These are phyloP conservation scores for Megaptera novaeangliae DNA, from an alignment of 2,113 vertebrate species.

Conservation along the genomic window DNA sequence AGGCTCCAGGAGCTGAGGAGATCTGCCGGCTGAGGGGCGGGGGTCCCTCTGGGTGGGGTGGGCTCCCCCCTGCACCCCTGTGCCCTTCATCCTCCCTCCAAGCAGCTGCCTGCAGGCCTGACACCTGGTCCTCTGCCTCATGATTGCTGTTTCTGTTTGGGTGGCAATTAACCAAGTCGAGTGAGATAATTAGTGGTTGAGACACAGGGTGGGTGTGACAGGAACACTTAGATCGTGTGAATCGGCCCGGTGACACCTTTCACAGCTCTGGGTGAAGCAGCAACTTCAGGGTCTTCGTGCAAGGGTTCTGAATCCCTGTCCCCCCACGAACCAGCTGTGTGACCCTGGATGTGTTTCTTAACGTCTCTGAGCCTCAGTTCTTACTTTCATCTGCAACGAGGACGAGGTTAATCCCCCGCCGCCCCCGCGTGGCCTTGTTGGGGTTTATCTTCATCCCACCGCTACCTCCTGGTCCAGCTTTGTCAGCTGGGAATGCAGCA, in stretches of 20 bases:
- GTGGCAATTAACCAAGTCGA: slow-evolving; percentile 61
- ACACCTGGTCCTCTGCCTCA: slow-evolving; percentile 52
- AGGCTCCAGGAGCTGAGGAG: not conserved
- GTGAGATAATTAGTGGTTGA: slow-evolving; percentile 73
- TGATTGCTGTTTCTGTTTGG: slow-evolving; percentile 67
- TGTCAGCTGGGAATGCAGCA: not conserved
- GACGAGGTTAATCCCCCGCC: accelerated
- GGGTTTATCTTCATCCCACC: not conserved
- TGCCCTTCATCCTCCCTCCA: not conserved
- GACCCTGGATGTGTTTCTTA: no score
- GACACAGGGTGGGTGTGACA: slow-evolving; percentile 51
- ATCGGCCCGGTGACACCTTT: not conserved
- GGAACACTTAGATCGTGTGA: slow-evolving; percentile 40
- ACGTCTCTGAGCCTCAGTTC: not conserved
- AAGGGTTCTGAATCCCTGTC: accelerated
- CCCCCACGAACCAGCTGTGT: not conserved
- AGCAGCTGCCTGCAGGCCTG: not conserved
- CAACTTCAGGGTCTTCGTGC: not conserved
- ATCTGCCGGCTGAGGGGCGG: not conserved
- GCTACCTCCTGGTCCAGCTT: not conserved
- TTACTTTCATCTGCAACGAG: not conserved
- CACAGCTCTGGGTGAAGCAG: not conserved
- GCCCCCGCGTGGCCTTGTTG: not conserved
- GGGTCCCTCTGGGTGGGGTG: not conserved
- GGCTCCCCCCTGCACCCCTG: no score